These are phyloP conservation scores for Eriosoma lanigerum DNA, from an alignment of 1,140 invertebrate genomes.

Conservation along the genomic window DNA sequence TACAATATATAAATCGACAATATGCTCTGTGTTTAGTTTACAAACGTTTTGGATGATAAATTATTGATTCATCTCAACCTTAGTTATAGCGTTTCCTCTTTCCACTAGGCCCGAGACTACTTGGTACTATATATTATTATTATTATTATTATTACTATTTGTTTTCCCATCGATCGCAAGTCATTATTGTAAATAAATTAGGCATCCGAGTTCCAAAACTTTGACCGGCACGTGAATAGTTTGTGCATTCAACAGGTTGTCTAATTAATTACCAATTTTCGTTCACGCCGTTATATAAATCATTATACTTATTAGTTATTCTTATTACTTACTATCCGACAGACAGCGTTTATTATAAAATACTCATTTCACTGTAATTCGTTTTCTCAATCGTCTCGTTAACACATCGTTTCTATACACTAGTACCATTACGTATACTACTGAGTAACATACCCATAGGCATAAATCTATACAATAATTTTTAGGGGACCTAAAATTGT, in stretches of 20 bases:
- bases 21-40: neutral
- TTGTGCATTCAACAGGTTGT: neutral
- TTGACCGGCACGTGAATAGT: conserved; percentile 20
- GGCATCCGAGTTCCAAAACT: conserved; percentile 6
- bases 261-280: conserved; percentile 13
- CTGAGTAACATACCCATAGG: too few species aligned
- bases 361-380: neutral
- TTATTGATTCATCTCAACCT: neutral
- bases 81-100: too few species aligned
- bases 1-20: too few species aligned
- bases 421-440: too few species aligned
- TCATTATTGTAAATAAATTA: conserved; percentile 25
- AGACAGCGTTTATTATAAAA: conserved; percentile 12
- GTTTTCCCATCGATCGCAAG: conserved; percentile 11
- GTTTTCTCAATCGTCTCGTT: neutral
- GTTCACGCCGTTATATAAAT: neutral
- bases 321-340: too few species aligned
- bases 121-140: too few species aligned
- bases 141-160: conserved; percentile 13
- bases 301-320: too few species aligned
- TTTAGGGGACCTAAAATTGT: too few species aligned
- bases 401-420: neutral
- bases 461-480: too few species aligned
- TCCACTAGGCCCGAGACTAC: too few species aligned
- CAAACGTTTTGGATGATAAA: conserved; percentile 4